These are phyloP conservation scores for Argyrosomus japonicus DNA, from an alignment of 2,113 vertebrate species.

Conservation along the genomic window DNA sequence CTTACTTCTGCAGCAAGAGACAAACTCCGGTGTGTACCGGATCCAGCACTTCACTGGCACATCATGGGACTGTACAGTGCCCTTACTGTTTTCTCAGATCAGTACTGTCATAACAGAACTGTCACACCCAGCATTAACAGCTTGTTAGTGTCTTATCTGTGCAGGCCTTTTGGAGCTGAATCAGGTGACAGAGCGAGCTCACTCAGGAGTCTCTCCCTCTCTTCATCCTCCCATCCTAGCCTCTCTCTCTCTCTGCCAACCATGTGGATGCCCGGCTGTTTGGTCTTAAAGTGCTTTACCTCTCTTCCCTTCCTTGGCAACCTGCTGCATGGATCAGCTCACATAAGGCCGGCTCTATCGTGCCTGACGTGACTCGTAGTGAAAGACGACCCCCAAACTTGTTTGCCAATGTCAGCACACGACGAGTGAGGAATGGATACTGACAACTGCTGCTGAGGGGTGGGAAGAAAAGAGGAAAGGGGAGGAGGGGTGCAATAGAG, in stretches of 20 bases:
- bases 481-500: background rate
- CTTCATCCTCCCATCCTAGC: slow-evolving; percentile 30
- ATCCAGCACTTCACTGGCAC: background rate
- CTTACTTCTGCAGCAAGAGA: background rate
- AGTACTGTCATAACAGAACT: background rate
- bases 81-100: slow-evolving; percentile 1
- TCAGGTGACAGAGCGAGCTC: slow-evolving; percentile 21
- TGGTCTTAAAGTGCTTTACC: slow-evolving; percentile 53
- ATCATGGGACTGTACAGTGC: background rate
- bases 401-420: slow-evolving; percentile 55
- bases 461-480: slow-evolving; percentile 54
- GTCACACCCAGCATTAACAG: slow-evolving; percentile 21
- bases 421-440: slow-evolving; percentile 64
- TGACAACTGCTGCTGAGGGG: slow-evolving; percentile 70
- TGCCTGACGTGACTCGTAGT: slow-evolving; percentile 53
- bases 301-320: slow-evolving; percentile 41
- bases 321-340: slow-evolving; percentile 36
- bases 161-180: slow-evolving; percentile 26
- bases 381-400: slow-evolving; percentile 66
- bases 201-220: background rate
- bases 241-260: slow-evolving; percentile 45
- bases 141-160: slow-evolving; percentile 29
- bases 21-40: background rate
- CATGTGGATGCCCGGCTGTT: slow-evolving; percentile 52
- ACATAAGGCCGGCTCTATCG: slow-evolving; percentile 52